Conservation (phyloP, 2,797 vertebrate genomes). For the Anguilla pacifica region DNA sequence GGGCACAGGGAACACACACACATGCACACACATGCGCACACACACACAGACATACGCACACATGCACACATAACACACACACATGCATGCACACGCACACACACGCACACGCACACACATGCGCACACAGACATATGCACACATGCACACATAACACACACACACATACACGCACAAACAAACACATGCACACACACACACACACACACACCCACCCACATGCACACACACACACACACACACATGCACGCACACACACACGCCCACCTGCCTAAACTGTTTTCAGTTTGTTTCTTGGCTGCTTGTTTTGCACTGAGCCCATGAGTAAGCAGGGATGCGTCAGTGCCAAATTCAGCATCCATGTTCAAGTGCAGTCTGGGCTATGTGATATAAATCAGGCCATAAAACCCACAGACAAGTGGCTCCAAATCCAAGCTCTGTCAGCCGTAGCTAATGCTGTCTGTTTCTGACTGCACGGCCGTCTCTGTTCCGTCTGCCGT, state of each 20-base stretch:
- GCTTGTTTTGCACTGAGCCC: background rate
- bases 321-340: background rate
- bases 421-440: background rate
- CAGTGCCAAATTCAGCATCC: background rate
- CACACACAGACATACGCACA: background rate
- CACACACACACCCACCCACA: background rate
- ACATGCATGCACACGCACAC: background rate
- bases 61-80: background rate
- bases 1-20: constrained; percentile 10
- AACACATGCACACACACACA: background rate
- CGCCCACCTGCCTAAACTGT: background rate
- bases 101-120: background rate
- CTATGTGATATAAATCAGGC: background rate
- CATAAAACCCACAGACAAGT: background rate
- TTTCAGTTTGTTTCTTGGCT: background rate
- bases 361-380: background rate
- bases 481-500: background rate
- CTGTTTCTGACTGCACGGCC: background rate
- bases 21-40: constrained; percentile 8
- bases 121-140: background rate
- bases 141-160: constrained; percentile 9
- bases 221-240: background rate
- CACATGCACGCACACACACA: background rate
- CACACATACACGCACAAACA: background rate
- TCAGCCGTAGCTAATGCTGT: background rate